Evolutionary conservation across 1,140 invertebrate genomes (phyloP).

Genomic region (Drosophila parvula): DNA sequence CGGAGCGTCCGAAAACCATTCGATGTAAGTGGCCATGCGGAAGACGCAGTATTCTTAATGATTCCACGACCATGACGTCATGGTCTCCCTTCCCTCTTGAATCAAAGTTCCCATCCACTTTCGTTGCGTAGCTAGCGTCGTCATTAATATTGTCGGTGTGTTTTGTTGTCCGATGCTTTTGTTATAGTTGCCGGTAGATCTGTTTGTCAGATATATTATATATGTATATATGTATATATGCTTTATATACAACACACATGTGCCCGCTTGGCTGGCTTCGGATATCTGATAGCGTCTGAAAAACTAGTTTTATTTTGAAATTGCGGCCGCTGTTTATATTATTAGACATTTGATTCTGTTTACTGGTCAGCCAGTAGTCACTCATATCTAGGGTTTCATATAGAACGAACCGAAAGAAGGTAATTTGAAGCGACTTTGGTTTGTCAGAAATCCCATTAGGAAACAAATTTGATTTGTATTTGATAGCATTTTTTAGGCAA

Average conservation of each 20-base stretch:
- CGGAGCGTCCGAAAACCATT: constrained; percentile 85
- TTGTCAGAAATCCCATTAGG: not conserved
- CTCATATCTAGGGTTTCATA: constrained; percentile 10
- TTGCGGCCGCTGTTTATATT: constrained; percentile 50
- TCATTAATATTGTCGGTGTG: constrained; percentile 52
- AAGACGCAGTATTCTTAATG: constrained; percentile 52
- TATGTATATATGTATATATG: not conserved
- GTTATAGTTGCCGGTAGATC: constrained; percentile 52
- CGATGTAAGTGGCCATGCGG: constrained; percentile 71
- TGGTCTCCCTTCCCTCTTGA: constrained; percentile 27
- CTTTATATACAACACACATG: constrained; percentile 33
- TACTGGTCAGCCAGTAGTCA: constrained; percentile 19
- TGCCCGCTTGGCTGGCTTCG: constrained; percentile 46
- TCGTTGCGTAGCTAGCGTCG: constrained; percentile 64
- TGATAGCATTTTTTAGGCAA: no score
- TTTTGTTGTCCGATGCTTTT: constrained; percentile 37
- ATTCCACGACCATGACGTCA: constrained; percentile 62
- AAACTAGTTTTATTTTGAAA: constrained; percentile 72
- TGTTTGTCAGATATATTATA: constrained; percentile 24
- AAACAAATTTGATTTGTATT: not conserved
- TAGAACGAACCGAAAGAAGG: not conserved
- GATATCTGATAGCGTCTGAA: constrained; percentile 58
- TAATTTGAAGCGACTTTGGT: constrained; percentile 3
- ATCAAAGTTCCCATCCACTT: constrained; percentile 48
- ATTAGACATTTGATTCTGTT: constrained; percentile 35